Evolutionary conservation across 2,113 vertebrate genomes (phyloP).

Genomic region (Columba janthina): DNA sequence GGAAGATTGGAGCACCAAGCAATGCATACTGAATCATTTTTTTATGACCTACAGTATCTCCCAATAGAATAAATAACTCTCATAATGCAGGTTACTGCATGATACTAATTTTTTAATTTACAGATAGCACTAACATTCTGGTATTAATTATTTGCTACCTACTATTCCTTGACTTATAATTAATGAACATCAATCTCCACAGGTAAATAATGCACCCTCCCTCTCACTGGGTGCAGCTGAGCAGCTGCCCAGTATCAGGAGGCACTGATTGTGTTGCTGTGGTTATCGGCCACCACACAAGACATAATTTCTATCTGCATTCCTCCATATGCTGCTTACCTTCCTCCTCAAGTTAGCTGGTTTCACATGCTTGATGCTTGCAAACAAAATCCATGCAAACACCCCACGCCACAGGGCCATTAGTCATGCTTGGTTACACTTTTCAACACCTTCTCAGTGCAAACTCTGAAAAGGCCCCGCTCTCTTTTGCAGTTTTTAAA

Average conservation of each 20-base stretch:
- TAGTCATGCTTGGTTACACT: conserved; percentile 43
- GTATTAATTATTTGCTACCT: neutral
- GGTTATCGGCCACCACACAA: neutral
- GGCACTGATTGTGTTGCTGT: neutral
- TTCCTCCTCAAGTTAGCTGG: conserved; percentile 2
- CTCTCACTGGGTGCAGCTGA: neutral
- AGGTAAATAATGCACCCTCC: neutral
- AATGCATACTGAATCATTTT: neutral
- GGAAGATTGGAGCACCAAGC: neutral
- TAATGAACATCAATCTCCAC: neutral
- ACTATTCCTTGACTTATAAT: neutral
- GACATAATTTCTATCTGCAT: neutral
- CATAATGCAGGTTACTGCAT: neutral
- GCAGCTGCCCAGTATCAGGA: neutral
- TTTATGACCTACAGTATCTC: neutral
- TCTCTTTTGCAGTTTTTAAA: conserved; percentile 10
- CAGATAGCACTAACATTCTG: neutral
- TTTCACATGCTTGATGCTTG: conserved; percentile 10
- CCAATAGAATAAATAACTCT: neutral
- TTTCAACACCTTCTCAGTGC: conserved; percentile 46
- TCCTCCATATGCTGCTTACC: neutral
- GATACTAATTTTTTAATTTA: neutral
- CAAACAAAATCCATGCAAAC: conserved; percentile 46
- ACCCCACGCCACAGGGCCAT: neutral
- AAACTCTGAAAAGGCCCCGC: neutral